Percentiles rank a stretch among this genome's conserved stretches.
phyloP scores from a whole-genome alignment of 2,113 vertebrate species.

The Oryctolagus cuniculus region DNA sequence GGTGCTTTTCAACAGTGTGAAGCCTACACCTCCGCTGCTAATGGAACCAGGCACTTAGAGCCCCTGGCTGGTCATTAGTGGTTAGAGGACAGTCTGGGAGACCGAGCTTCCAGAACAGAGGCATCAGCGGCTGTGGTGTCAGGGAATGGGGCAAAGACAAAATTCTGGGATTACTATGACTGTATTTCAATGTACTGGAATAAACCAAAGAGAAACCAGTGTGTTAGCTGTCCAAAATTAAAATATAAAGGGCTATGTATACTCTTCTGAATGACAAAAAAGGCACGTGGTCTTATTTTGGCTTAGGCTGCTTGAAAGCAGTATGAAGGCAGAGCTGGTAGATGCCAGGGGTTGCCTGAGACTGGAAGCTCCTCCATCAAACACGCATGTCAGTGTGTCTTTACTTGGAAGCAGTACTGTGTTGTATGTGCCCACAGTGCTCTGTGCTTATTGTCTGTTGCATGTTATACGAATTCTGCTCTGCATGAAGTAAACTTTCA shows the following conservation, averaged over 20 bases:
- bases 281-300: not conserved
- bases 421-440: not conserved
- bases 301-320: not conserved
- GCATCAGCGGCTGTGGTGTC: not conserved
- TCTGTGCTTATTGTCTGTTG: not conserved
- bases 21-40: not conserved
- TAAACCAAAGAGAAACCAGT: not conserved
- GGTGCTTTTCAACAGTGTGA: too few species aligned
- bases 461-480: not conserved
- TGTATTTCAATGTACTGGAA: not conserved
- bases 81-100: too few species aligned
- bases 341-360: not conserved
- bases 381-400: not conserved
- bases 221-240: not conserved
- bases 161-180: not conserved
- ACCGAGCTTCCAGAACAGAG: not conserved
- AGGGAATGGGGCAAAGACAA: not conserved
- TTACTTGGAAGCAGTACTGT: not conserved
- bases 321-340: not conserved
- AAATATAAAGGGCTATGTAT: not conserved
- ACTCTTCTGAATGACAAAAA: not conserved
- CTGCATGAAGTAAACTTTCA: not conserved
- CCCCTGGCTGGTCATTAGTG: not conserved
- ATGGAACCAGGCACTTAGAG: too few species aligned
- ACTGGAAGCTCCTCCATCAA: not conserved